These are phyloP conservation scores for Lithodes maja DNA, from an alignment of 2,888 invertebrate genomes.

Conservation along the genomic window DNA sequence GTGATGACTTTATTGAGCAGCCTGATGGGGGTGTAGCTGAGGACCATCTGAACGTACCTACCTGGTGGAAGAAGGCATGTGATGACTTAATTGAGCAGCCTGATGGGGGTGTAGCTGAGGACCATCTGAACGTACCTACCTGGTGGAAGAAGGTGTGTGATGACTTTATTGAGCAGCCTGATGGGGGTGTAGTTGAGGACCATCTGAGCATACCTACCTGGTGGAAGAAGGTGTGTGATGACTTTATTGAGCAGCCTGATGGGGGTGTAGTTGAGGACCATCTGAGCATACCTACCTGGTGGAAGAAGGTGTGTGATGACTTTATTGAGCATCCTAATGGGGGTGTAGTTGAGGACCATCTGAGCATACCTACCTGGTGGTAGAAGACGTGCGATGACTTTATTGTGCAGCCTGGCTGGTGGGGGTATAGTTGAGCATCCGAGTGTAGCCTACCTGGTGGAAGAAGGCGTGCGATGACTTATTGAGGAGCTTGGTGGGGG, in stretches of 20 bases:
- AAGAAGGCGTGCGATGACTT: conserved; percentile 3
- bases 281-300: no score
- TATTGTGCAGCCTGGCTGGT: no score
- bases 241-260: neutral
- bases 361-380: no score
- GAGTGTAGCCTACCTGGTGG: neutral
- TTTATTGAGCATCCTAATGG: no score
- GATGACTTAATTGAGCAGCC: neutral
- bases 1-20: no score
- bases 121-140: neutral
- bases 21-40: no score
- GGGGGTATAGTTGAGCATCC: no score
- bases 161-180: neutral
- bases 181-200: neutral
- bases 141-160: conserved; percentile 20
- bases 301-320: no score
- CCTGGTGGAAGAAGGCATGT: conserved; percentile 23
- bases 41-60: neutral
- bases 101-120: neutral
- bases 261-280: neutral
- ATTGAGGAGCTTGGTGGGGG: neutral
- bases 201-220: neutral
- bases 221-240: conserved; percentile 13
- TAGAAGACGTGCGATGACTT: no score
- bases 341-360: no score